Base-by-base conservation (phyloP, 2,113 vertebrate genomes). In the Rhinichthys klamathensis region DNA sequence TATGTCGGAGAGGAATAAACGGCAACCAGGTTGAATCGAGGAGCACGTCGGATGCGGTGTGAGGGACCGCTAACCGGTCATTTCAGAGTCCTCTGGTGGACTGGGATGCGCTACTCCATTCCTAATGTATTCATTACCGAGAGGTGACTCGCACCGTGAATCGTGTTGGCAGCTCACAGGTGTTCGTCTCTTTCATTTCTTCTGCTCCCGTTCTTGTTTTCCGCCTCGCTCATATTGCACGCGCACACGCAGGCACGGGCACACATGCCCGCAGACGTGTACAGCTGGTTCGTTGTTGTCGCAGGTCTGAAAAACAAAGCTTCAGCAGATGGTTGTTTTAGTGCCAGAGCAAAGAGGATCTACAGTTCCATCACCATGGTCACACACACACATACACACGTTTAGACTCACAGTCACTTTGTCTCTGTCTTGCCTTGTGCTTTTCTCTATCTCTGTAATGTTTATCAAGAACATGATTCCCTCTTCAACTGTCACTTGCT, bases 271-370 rank as follows among this genome's bases (percentile, higher is more conserved):
- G 25, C 79, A 25, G 46, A 83, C 76, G 44, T 70, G 67, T 88
- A 88, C 87, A 86, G 82, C 86, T 88, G 82, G 80, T 86, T 86
- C 73, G 75, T 86, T 85, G 86, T 85, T 88, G 87, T 88, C 81
- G 86, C 82, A 86, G 89, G 83, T 86, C 89, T 89, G 51, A 79
- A 82, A 85, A 89, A 85, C 80, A 87, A 89, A 87, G 85, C 88
- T 83, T 75, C 80, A 89, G 86, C 88, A 89, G 86, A 89, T 89
- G 86, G 86, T 83, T 87, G 88, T 84, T 89, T 82, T 82, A 61
- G 70, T 80, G 88, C 83, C 86, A 85, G 49, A 85, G 83, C 79
- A 82, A 41, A 76, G 54, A 76, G 49, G 73, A 77, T 86, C 75
- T 67, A 84, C 69, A 61, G 75, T 82, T 60, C 84, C 63, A 21